Evolutionary conservation across 2,888 invertebrate species (phyloP).

Genomic region (Rhodophaea formosa): DNA sequence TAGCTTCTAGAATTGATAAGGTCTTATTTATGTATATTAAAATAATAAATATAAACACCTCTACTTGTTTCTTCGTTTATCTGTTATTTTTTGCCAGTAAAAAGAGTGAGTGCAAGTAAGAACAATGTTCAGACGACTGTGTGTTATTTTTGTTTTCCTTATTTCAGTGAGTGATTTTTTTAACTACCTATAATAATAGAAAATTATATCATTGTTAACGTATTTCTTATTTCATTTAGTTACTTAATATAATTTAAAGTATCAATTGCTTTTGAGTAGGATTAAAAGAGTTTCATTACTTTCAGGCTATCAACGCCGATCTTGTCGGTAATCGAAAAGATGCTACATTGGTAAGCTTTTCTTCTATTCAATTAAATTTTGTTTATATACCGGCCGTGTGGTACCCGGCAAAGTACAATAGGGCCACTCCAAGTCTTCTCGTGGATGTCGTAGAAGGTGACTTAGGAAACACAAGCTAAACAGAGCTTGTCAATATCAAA

Average conservation of each 20-base stretch:
- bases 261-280: too few species aligned
- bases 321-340: slow-evolving; percentile 41
- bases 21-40: slow-evolving; percentile 3
- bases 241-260: too few species aligned
- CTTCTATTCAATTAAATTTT: too few species aligned
- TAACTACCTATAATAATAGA: too few species aligned
- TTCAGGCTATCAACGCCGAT: slow-evolving; percentile 46
- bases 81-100: background rate
- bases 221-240: too few species aligned
- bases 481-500: too few species aligned
- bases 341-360: slow-evolving; percentile 53
- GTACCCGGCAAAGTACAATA: too few species aligned
- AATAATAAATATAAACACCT: background rate
- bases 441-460: too few species aligned
- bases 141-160: background rate
- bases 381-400: too few species aligned
- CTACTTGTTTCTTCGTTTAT: background rate
- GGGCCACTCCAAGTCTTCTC: too few species aligned
- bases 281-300: background rate
- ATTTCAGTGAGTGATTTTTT: background rate
- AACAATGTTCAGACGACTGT: background rate
- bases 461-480: too few species aligned
- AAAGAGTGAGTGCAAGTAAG: background rate
- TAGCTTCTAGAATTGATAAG: slow-evolving; percentile 2
- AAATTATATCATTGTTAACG: too few species aligned